Base-by-base conservation (phyloP, 2,797 vertebrate genomes). In the Remorina albescens region DNA sequence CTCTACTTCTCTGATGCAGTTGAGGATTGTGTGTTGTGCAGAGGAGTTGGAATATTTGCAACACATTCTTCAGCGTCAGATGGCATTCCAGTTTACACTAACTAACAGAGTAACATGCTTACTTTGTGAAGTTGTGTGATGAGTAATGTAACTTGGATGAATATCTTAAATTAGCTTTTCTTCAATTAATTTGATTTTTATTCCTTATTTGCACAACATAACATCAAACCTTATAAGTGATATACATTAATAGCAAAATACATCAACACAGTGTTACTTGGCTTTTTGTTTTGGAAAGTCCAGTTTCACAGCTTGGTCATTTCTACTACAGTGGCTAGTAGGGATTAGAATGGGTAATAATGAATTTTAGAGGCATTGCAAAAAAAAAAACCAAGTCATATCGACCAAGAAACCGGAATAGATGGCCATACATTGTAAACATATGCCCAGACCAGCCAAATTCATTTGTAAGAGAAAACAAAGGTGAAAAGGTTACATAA, bases 21-120 rank as follows among this genome's bases (percentile, higher is more conserved):
- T 56, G 62, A 86, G 82, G 82, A 57, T 75, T 84, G 58, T 84
- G 58, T 69, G 74, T 57, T 51, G 58, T 59, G 78, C 51, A 59
- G 76, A 77, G 61, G 74, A 83, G 79, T 60, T 46, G 18, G 64
- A 84, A 76, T 70, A 78, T 71, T 78, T 61, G 62, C 76, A 77
- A 60, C 73, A 71, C 78, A 81, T 85, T 88, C 79, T 82, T 85
- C 41, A 50, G 81, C 67, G 36, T 88, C 74, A 66, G 72, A 78
- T 85, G 82, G 84, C 63, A n/a, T 83, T 62, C 71, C 55, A 42
- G 23, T 44, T 72, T 72, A 49, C 74, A 39, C 50, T 60, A 74
- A 75, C 82, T 78, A 74, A 49, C 19, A 49, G 54, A 67, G 51
- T 30, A 69, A 67, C 60, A 56, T 36, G 57, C 64, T 44, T 41